phyloP scores from a whole-genome alignment of 2,797 vertebrate genomes.

The Philypnodon macrostomus region DNA sequence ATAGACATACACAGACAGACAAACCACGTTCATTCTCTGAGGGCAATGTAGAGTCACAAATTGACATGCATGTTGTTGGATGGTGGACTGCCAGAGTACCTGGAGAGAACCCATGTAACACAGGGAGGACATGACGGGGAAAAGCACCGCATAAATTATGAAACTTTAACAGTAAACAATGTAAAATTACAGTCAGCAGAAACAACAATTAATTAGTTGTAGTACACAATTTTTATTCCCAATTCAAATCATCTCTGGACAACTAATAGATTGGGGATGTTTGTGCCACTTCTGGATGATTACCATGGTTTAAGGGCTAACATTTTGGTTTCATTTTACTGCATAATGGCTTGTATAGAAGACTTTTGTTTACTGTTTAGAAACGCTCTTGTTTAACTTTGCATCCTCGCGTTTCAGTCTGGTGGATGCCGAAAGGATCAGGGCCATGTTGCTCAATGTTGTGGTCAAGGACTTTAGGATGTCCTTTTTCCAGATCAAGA shows the following conservation, averaged over 20 bases:
- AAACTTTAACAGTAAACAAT: too few species aligned
- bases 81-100: too few species aligned
- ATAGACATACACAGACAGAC: too few species aligned
- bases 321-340: slow-evolving; percentile 20
- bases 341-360: slow-evolving; percentile 10
- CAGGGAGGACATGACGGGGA: too few species aligned
- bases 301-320: slow-evolving; percentile 1
- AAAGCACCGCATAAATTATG: too few species aligned
- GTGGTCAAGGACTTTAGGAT: slow-evolving; percentile 14
- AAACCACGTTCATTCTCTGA: too few species aligned
- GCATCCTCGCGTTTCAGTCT: slow-evolving; percentile 21
- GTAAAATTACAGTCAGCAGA: too few species aligned
- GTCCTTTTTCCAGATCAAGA: slow-evolving; percentile 34
- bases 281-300: slow-evolving; percentile 15
- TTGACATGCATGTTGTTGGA: too few species aligned
- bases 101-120: too few species aligned
- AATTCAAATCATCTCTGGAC: slow-evolving; percentile 1
- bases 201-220: too few species aligned
- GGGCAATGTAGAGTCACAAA: too few species aligned
- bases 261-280: slow-evolving; percentile 5
- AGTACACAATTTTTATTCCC: too few species aligned
- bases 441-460: slow-evolving; percentile 31
- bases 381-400: slow-evolving; percentile 33
- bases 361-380: slow-evolving; percentile 33
- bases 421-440: slow-evolving; percentile 4